Conservation (phyloP, 2,888 invertebrate species). For the Ethmia dodecea region DNA sequence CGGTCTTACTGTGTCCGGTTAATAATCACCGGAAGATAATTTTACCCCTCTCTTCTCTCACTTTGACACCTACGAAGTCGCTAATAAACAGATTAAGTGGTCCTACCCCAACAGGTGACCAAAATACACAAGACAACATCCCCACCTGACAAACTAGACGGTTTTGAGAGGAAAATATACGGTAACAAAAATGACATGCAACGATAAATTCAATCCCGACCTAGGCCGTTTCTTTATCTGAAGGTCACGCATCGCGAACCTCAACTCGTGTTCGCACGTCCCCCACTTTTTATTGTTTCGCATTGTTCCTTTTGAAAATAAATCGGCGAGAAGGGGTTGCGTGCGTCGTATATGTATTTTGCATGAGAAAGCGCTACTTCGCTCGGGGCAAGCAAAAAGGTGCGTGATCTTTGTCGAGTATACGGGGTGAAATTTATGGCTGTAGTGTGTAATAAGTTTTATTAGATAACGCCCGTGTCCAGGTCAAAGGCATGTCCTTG, state of each 20-base stretch:
- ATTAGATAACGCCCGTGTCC: slow-evolving; percentile 27
- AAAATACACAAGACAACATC: no score
- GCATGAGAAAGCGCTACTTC: slow-evolving; percentile 41
- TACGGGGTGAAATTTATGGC: slow-evolving; percentile 35
- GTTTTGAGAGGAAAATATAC: slow-evolving; percentile 8
- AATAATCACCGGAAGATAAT: no score
- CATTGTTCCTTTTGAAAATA: slow-evolving; percentile 37
- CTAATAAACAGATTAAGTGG: no score
- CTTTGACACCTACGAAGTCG: no score
- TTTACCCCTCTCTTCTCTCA: no score
- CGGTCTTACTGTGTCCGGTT: no score
- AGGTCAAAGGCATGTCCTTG: slow-evolving; percentile 17
- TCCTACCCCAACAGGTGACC: no score
- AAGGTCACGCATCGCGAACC: slow-evolving; percentile 21
- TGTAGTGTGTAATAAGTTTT: slow-evolving; percentile 33
- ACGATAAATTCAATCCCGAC: slow-evolving; percentile 29
- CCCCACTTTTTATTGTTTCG: slow-evolving; percentile 35
- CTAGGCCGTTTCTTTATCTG: slow-evolving; percentile 25
- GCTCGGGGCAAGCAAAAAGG: slow-evolving; percentile 31
- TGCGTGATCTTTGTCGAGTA: slow-evolving; percentile 48
- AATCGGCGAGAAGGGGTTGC: slow-evolving; percentile 34
- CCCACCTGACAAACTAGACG: slow-evolving; percentile 10
- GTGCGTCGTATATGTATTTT: slow-evolving; percentile 41
- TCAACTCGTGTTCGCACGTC: slow-evolving; percentile 30
- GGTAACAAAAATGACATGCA: slow-evolving; percentile 23